Percentiles rank a stretch among this genome's conserved stretches.
Conservation (phyloP, 37 sponge, comb jelly and placozoan genomes). For the Agelas oroides region DNA sequence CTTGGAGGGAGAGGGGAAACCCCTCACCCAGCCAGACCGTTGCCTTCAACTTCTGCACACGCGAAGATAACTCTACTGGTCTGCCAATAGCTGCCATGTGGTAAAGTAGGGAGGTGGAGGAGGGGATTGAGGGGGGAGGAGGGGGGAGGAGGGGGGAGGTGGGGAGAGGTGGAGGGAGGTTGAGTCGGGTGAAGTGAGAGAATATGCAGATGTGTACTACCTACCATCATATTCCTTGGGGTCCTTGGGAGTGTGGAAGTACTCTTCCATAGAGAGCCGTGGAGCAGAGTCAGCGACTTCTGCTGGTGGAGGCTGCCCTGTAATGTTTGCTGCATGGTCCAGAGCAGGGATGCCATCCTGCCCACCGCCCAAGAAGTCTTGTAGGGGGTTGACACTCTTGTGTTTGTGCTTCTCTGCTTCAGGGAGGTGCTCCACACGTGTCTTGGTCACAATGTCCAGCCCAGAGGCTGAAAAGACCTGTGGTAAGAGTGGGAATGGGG, state of each 20-base stretch:
- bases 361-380: conserved; percentile 63
- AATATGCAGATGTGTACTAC: neutral
- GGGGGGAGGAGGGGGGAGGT: neutral
- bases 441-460: conserved; percentile 86
- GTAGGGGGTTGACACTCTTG: conserved; percentile 52
- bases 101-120: neutral
- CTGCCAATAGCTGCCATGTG: conserved; percentile 82
- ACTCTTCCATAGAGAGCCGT: conserved; percentile 60
- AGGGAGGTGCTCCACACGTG: conserved; percentile 93
- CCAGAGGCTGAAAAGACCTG: conserved; percentile 86
- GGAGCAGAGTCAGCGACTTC: conserved; percentile 1
- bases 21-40: conserved; percentile 91
- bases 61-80: conserved; percentile 61
- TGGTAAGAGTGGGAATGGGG: neutral
- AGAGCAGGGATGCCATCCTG: conserved; percentile 19
- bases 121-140: neutral
- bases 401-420: conserved; percentile 76
- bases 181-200: neutral
- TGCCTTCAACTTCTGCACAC: conserved; percentile 92
- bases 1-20: conserved; percentile 88
- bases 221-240: conserved; percentile 72
- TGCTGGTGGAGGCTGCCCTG: neutral
- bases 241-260: conserved; percentile 64
- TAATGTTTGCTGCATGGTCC: neutral
- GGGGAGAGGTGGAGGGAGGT: neutral